Base-by-base conservation (phyloP, 2,113 vertebrate genomes). In the Corapipo altera region DNA sequence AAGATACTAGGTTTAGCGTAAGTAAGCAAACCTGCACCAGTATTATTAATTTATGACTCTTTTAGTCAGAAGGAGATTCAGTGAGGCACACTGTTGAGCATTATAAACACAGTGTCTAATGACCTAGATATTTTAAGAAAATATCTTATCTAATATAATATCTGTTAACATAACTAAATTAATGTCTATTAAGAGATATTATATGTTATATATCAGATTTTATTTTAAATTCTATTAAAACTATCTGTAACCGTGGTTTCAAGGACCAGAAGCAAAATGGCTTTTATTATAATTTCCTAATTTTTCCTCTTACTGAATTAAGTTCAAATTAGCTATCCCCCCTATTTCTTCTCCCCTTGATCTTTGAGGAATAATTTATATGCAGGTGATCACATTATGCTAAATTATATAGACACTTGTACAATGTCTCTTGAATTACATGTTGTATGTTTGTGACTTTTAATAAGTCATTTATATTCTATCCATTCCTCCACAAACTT, bases 331-430 rank as follows among this genome's bases (percentile, higher is more conserved):
- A 77, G 22, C 22, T 54, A 11, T 22, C 3, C 28, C 13, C 8
- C 52, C 94, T 92, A 30, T 35, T 89, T 84, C 35, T 61, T 69
- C 30, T 96, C 19, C 8, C 91, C 69, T 88, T 59, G 12, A 65
- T 89, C 44, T 86, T 75, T 69, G 54, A 89, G 17, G 33, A 86
- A 84, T 73, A 88, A 67, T 88, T 95, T 52, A 85, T 69, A 73
- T 90, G 22, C 48, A 57, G 32, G 61, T 93, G 35, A 91, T 92
- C 30, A 84, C 26, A 76, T 85, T 93, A 91, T 39, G 41, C 12
- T 91, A 89, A 94, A 87, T 85, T 74, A 82, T 77, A 91, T 80
- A 72, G 79, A 84, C 69, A 74, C 33, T 91, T 77, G 8, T 48
- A 46, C 39, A 46, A 15, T 43, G 12, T 33, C 41, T 78, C 69